Evolutionary conservation across 2,888 invertebrate species (phyloP), one percentile per base, ranked within the genome.

Genomic region (Cerastis rubricosa): DNA sequence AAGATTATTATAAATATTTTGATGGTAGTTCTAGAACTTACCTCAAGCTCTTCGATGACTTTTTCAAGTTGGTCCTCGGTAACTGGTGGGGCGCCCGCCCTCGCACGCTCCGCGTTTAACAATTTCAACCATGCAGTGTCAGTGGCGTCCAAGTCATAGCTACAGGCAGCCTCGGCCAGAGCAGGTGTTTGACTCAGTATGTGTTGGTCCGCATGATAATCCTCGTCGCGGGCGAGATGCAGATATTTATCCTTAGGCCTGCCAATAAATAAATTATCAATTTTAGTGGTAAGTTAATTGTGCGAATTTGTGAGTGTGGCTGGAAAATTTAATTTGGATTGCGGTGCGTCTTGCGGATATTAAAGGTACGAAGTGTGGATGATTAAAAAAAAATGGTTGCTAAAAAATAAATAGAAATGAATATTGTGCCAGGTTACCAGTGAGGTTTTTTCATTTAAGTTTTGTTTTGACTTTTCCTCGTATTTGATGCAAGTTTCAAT

Each of bases 201-300:
- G 96, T 99, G 99, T 89, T 98, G 97, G 78, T 99, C 99, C 80
- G 98, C 93, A 89, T 98, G 97, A 95, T 98, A 99, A 91, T 98
- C 97, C 89, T 98, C 98, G 94, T 99, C 99, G 92, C 99, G 98
- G 79, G 98, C 98, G 94, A 99, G 98, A 93, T 99, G 98, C 91
- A 99, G 98, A 94, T 98, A 99, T 95, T 99, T 99, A 93, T 98
- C 98, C 97, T 99, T 99, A 84, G 99, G 99, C 95, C 99, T 99
- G 95, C 51, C 2, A 49, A 59, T 43, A 22, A 57, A 74, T 54
- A 71, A 68, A n/a, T 17, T 12, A 63, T 68, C 7, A n/a, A 35
- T 57, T 40, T 57, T 45, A 71, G n/a, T 66, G 9, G 3, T 54
- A 14, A 9, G 17, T 35, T 35, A 25, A 14, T 22, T 54, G 19